Conservation (phyloP, 2,888 invertebrate species). For the Flexamia atlantica region DNA sequence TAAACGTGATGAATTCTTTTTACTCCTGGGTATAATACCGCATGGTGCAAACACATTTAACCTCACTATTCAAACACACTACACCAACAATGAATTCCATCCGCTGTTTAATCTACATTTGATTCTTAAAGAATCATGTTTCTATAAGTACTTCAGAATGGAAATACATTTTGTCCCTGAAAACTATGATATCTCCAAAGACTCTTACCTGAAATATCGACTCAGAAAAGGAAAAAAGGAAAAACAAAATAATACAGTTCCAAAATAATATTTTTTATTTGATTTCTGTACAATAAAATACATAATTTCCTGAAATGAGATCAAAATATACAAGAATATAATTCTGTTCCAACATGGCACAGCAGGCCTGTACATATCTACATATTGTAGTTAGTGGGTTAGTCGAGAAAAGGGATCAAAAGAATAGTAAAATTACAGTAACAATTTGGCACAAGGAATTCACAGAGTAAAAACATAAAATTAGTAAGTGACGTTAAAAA, state of each 20-base stretch:
- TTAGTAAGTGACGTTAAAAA: conserved; percentile 9
- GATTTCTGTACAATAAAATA: conserved; percentile 51
- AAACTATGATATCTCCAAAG: too few species aligned
- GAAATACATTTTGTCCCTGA: too few species aligned
- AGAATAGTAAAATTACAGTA: conserved; percentile 14
- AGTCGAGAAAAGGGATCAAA: conserved; percentile 1
- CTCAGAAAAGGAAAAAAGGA: too few species aligned
- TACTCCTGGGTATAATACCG: too few species aligned
- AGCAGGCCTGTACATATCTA: conserved; percentile 14
- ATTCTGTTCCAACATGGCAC: conserved; percentile 43
- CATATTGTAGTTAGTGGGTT: conserved; percentile 3
- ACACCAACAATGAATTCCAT: too few species aligned
- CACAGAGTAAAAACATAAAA: conserved; percentile 52
- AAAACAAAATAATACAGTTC: not conserved
- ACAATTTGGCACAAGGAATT: conserved; percentile 59
- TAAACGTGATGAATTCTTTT: too few species aligned
- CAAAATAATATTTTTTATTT: conserved; percentile 51
- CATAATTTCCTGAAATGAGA: conserved; percentile 49
- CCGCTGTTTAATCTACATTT: too few species aligned
- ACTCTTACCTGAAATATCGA: too few species aligned
- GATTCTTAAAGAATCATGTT: too few species aligned
- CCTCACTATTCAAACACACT: too few species aligned
- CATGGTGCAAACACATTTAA: too few species aligned
- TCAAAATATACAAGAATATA: conserved; percentile 47
- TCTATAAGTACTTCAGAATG: too few species aligned